Percentiles rank a stretch among this genome's conserved stretches.
Evolutionary conservation across 2,113 vertebrate species (phyloP).

Genomic region (Glareola pratincola): DNA sequence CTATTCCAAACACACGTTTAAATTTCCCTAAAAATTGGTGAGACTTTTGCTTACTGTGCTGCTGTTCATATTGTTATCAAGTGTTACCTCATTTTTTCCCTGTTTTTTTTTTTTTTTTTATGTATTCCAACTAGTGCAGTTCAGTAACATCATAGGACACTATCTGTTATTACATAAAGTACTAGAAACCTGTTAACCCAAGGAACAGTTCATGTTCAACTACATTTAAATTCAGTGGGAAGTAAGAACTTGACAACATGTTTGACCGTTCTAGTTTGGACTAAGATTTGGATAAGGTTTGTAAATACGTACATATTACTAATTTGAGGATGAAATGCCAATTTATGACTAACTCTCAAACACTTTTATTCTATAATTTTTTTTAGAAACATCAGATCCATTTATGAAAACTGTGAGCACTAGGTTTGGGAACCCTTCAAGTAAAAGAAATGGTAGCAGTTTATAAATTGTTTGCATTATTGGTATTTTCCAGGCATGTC

Average conservation of each 20-base stretch:
- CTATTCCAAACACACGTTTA: neutral
- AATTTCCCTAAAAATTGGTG: neutral
- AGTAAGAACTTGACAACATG: neutral
- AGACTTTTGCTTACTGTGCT: neutral
- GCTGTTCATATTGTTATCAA: neutral
- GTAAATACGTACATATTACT: neutral
- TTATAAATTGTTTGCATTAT: neutral
- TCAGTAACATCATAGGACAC: neutral
- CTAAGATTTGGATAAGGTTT: neutral
- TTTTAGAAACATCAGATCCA: neutral
- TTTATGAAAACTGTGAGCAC: neutral
- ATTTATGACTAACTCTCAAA: neutral
- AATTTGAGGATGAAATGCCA: neutral
- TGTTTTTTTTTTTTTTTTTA: neutral
- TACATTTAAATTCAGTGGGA: neutral
- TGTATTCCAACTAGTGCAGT: neutral
- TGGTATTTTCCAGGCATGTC: neutral
- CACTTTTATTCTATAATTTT: neutral
- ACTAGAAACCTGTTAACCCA: neutral
- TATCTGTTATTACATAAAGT: neutral
- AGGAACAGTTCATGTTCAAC: neutral
- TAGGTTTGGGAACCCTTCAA: neutral
- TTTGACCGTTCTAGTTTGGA: neutral
- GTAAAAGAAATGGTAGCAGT: neutral
- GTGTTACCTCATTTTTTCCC: neutral